Base-by-base conservation (phyloP, 2,888 invertebrate species). In the Hedychridium roseum region DNA sequence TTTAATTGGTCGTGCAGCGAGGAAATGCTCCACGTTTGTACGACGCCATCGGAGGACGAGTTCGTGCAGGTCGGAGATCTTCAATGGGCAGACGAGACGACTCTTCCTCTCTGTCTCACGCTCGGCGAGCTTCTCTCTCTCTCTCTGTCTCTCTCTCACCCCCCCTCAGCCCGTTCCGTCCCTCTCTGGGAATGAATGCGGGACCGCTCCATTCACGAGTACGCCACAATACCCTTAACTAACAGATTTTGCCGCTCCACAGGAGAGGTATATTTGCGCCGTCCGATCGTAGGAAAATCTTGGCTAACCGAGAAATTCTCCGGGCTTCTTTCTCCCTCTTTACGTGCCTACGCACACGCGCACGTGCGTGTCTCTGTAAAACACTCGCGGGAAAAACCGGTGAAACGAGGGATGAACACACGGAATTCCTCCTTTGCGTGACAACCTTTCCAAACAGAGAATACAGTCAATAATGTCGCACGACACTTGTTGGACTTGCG, bases 201-300 rank as follows among this genome's bases (percentile, higher is more conserved):
- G 53, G 54, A 52, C 49, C 51, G 55, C 58, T 65, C 64, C 71
- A 74, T 73, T 71, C 73, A 70, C 64, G 64, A 73, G 68, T 53
- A 55, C 65, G 47, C 60, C 62, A 72, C 71, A 74, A 74, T 75
- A 60, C 64, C 53, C 55, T 64, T 66, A 70, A 70, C 71, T 66
- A 68, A 68, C 62, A 68, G 68, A 70, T 66, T 70, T 71, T 41
- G 64, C 65, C 61, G 64, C 55, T 50, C 57, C 49, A 34, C 54
- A 35, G 39, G 49, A 50, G 39, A 48, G 48, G 32, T 35, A 31
- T 7, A 27, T 2, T 11, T 9, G 32, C 38, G 42, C 44, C 45
- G 17, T 35, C 23, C 32, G 45, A 49, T 53, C 42, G 34, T 27
- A 49, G 54, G 58, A 63, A 68, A 66, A 60, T 66, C 57, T 54